These are phyloP conservation scores for Pipra filicauda DNA, from an alignment of 2,113 vertebrate species.

Conservation along the genomic window DNA sequence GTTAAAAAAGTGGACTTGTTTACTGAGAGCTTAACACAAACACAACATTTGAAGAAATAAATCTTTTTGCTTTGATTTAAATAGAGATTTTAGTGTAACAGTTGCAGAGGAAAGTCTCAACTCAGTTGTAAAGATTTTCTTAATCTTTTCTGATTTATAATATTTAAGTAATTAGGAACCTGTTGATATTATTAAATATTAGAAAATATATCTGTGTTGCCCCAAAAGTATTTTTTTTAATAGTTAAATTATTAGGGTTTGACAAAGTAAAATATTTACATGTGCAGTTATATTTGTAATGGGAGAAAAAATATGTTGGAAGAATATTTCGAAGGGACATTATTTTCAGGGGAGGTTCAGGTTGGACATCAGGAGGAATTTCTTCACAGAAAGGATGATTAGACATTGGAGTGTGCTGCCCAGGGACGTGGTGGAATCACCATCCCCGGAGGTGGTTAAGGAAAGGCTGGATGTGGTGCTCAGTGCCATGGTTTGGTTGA, in stretches of 20 bases:
- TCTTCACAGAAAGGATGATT: neutral
- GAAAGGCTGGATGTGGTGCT: accelerated
- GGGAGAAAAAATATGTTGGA: neutral
- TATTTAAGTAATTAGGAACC: neutral
- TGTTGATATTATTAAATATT: neutral
- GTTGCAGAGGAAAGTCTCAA: neutral
- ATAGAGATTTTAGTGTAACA: neutral
- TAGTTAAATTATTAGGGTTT: neutral
- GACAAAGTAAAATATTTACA: neutral
- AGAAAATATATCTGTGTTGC: neutral
- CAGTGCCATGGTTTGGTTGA: neutral
- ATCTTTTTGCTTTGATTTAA: neutral
- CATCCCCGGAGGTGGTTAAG: neutral
- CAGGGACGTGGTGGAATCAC: neutral
- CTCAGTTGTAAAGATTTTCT: neutral
- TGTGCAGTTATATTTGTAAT: neutral
- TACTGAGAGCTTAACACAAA: neutral
- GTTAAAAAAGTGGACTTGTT: neutral
- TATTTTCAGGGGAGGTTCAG: neutral
- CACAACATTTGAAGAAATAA: neutral
- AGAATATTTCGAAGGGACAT: neutral
- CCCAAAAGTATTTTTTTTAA: neutral
- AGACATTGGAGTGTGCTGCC: neutral
- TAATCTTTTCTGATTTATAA: neutral
- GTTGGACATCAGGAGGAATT: neutral